Base-by-base conservation (phyloP, 2,888 invertebrate genomes). In the Minunthozetes semirufus region DNA sequence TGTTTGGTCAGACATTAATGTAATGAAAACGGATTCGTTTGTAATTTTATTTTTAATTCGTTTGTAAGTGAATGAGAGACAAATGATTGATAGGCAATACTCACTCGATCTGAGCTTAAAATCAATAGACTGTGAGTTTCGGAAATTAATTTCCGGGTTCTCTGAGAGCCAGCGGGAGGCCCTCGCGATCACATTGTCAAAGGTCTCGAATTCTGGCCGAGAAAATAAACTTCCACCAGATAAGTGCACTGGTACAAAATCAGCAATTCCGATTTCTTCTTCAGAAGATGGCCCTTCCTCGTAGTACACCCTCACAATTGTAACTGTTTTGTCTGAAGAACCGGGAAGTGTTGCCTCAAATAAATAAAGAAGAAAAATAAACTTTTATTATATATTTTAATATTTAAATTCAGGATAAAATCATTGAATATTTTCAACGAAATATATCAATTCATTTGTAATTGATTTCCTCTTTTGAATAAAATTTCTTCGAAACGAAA, bases 31-130 rank as follows among this genome's bases (percentile, higher is more conserved):
- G 33, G 33, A 5, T 33, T 33, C 8, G 8, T 33, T 33, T 33
- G 8, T 33, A 3, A 33, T 5, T 33, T 33, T 33, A 33, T 33
- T 5, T 33, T n/a, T n/a, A n/a, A n/a, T n/a, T n/a, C n/a, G n/a
- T n/a, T n/a, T n/a, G n/a, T n/a, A n/a, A n/a, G n/a, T n/a, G n/a
- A n/a, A n/a, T n/a, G n/a, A n/a, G n/a, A n/a, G n/a, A n/a, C 6
- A 53, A n/a, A 8, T n/a, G 19, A 53, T 63, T 29, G 33, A 63
- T 17, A 17, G 15, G n/a, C 15, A 25, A 68, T 13, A 75, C 75
- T 72, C 59, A 75, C 75, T 48, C 38, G 75, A 75, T 75, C 72
- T 75, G 0, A 75, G 72, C 59, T 75, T 75, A 27, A 75, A 59
- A 19, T 75, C 75, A 33, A 75, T 33, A 19, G 75, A 72, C 63